Evolutionary conservation across 2,888 invertebrate species (phyloP).

Genomic region (Ectobius pallidus): DNA sequence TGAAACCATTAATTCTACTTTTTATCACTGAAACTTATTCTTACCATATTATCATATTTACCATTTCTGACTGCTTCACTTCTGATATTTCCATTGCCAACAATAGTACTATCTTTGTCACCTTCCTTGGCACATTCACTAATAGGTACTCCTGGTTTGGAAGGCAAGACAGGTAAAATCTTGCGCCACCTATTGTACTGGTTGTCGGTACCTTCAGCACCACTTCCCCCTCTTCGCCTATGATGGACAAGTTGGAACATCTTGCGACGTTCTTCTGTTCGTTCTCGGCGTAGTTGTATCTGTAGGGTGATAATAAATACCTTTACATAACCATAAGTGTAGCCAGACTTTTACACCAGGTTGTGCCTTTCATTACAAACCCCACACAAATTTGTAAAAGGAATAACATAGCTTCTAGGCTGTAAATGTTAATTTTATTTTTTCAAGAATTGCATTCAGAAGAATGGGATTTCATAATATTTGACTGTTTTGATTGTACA

Average conservation of each 20-base stretch:
- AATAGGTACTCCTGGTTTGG: constrained; percentile 49
- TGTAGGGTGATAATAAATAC: too few relatives aligned
- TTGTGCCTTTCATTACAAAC: neutral
- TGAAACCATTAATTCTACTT: too few relatives aligned
- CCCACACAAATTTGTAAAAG: neutral
- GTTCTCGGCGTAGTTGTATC: constrained; percentile 83
- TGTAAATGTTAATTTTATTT: neutral
- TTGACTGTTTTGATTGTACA: too few relatives aligned
- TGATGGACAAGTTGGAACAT: constrained; percentile 87
- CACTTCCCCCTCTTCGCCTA: constrained; percentile 56
- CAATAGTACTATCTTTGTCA: constrained; percentile 29
- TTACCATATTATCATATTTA: too few relatives aligned
- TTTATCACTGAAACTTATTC: too few relatives aligned
- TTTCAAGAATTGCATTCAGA: neutral
- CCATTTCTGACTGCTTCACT: constrained; percentile 38
- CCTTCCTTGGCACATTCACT: constrained; percentile 34
- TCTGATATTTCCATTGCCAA: constrained; percentile 35
- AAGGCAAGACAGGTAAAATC: constrained; percentile 65
- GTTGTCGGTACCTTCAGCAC: constrained; percentile 59
- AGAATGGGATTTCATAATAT: too few relatives aligned
- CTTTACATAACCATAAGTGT: constrained; percentile 45
- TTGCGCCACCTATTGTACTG: constrained; percentile 74
- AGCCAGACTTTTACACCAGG: too few relatives aligned
- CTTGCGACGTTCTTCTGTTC: constrained; percentile 91
- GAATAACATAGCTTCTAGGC: too few relatives aligned